Conservation (phyloP, 2,888 invertebrate genomes). For the Amblyjoppa fuscipennis region DNA sequence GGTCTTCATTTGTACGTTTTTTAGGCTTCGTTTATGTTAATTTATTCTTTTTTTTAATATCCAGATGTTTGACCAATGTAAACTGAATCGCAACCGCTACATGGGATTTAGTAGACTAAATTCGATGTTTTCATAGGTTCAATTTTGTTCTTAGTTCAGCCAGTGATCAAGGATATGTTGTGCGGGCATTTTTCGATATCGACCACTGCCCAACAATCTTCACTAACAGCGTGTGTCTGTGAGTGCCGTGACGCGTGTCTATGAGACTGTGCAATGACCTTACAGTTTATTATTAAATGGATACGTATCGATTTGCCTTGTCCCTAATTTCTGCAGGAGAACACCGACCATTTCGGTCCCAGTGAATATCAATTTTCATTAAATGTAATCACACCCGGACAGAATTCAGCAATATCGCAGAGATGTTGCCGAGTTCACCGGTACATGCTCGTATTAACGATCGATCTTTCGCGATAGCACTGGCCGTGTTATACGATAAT, state of each 20-base stretch:
- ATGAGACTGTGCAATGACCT: too few relatives aligned
- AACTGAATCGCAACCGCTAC: not conserved
- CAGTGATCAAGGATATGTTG: not conserved
- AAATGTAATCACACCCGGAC: slow-evolving; percentile 25
- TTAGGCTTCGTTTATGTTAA: too few relatives aligned
- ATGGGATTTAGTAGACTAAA: not conserved
- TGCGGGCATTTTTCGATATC: not conserved
- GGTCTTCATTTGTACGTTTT: too few relatives aligned
- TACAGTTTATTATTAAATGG: not conserved
- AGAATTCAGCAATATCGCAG: slow-evolving; percentile 27
- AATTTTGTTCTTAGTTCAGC: not conserved
- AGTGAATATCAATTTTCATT: slow-evolving; percentile 25
- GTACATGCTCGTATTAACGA: not conserved
- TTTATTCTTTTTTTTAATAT: not conserved
- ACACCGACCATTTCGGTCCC: too few relatives aligned
- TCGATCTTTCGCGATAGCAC: not conserved
- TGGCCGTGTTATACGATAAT: not conserved
- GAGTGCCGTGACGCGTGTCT: too few relatives aligned
- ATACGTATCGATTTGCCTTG: not conserved
- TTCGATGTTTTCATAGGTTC: not conserved
- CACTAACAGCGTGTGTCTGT: too few relatives aligned
- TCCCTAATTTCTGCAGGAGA: not conserved
- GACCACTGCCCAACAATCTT: too few relatives aligned
- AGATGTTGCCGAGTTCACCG: slow-evolving; percentile 27
- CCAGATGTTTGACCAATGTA: not conserved